These are phyloP conservation scores for Dufourea novaeangliae DNA, from an alignment of 1,140 invertebrate species.

Conservation along the genomic window DNA sequence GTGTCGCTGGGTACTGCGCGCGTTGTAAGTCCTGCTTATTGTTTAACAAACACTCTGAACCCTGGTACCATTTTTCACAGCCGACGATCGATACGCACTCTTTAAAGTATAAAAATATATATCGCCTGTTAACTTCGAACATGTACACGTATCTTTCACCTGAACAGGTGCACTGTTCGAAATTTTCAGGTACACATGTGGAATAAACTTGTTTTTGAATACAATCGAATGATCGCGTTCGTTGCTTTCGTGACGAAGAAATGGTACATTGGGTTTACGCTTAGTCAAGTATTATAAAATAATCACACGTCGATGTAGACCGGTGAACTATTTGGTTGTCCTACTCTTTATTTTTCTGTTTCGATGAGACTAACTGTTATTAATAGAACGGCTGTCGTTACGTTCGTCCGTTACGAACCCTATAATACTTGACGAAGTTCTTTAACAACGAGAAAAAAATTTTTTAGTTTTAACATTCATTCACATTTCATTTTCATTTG, in stretches of 20 bases:
- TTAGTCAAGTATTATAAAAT: constrained; percentile 79
- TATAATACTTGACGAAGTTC: constrained; percentile 80
- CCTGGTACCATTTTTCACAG: constrained; percentile 77
- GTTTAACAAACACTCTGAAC: constrained; percentile 78
- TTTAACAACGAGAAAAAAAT: constrained; percentile 66
- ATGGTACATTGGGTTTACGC: constrained; percentile 77
- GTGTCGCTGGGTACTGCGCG: constrained; percentile 82
- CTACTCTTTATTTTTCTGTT: constrained; percentile 10
- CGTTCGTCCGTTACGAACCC: constrained; percentile 31
- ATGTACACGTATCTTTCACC: background rate
- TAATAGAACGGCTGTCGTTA: constrained; percentile 49
- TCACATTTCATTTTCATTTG: constrained; percentile 80
- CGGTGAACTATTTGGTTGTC: constrained; percentile 36
- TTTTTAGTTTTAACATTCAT: constrained; percentile 78
- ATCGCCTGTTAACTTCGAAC: background rate
- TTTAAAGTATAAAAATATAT: background rate
- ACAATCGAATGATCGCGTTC: background rate
- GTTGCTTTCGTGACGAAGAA: constrained; percentile 44
- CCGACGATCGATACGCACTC: background rate
- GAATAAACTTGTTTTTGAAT: background rate
- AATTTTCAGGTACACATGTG: background rate
- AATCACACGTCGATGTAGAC: constrained; percentile 34
- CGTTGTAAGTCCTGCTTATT: constrained; percentile 84
- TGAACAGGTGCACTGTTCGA: background rate
- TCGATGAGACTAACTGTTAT: constrained; percentile 53